Evolutionary conservation across 2,797 vertebrate genomes (phyloP), one percentile per base, ranked within the genome.

Genomic region (Taenioides sp.): DNA sequence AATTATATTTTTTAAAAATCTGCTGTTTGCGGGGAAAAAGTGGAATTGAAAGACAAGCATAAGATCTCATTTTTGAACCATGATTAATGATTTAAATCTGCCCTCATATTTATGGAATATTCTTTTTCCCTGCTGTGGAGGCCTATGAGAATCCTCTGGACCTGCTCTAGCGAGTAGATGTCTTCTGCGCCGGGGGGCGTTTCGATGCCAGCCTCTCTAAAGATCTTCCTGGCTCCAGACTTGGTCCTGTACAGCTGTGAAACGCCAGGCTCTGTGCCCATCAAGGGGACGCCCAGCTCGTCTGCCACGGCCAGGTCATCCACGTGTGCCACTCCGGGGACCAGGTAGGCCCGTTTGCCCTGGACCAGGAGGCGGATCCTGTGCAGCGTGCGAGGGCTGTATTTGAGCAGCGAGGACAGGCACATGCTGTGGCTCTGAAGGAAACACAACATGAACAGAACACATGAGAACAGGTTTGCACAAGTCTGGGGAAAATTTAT

Each of bases 281-380:
- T 77, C 31, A 97, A 65, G 3, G 96, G 95, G 49, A 98, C 84
- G n/a, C 88, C 87, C 10, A 98, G 84, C 83, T 93, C 85, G 52
- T 97, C 95, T 0, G 96, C 96, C 87, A 97, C 95, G 0, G 94
- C 96, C 87, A 98, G 77, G 74, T 98, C 97, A 71, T 97, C 96
- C 65, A 84, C 50, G 78, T 96, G 94, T 37, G 93, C 90, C 72
- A 96, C 50, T 0, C 95, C 93, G 3, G 95, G 88, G 0, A 98
- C 90, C 5, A 98, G 84, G 78, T 96, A 97, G 80, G 95, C 94
- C 64, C 90, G 88, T 60, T 91, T 94, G 27, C 95, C 93, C 84
- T 79, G 92, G 69, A 96, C 94, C 73, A 96, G 93, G 10, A 75
- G 86, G 74, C 77, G 93, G 62, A 98, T 95, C 84, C 93, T 95